phyloP scores from a whole-genome alignment of 2,888 invertebrate genomes.

The Druceiella hillmani region DNA sequence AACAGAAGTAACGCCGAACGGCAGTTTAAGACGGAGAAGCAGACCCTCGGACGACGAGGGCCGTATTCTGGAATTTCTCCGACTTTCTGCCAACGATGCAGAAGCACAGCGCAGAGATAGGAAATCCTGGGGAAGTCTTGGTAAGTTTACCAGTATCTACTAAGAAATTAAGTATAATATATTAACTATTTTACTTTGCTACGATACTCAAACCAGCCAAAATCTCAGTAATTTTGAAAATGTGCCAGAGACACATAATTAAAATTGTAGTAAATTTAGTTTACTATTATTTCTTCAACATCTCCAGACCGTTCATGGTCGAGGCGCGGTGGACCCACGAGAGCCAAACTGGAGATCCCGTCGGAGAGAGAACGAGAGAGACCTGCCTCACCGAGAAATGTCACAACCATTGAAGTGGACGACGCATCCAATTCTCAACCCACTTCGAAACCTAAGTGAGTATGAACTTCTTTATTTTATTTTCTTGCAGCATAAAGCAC shows the following conservation, averaged over 20 bases:
- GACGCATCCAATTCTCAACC: too few relatives aligned
- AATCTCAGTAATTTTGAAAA: too few relatives aligned
- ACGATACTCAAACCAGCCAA: too few relatives aligned
- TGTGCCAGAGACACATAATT: slow-evolving; percentile 1
- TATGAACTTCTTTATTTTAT: slow-evolving; percentile 21
- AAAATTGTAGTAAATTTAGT: background rate
- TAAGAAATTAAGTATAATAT: too few relatives aligned
- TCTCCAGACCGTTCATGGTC: slow-evolving; percentile 81
- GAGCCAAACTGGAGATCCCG: slow-evolving; percentile 79
- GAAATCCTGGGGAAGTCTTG: slow-evolving; percentile 79
- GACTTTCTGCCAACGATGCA: slow-evolving; percentile 64
- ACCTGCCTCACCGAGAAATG: slow-evolving; percentile 58
- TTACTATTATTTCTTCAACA: too few relatives aligned
- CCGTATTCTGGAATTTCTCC: slow-evolving; percentile 78
- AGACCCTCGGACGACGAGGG: slow-evolving; percentile 80
- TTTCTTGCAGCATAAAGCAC: background rate
- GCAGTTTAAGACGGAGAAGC: slow-evolving; percentile 75
- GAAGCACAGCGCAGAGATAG: slow-evolving; percentile 67
- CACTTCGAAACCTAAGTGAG: too few relatives aligned
- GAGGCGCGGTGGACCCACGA: slow-evolving; percentile 64
- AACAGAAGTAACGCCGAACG: slow-evolving; percentile 81
- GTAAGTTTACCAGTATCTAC: slow-evolving; percentile 36
- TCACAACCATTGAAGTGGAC: too few relatives aligned
- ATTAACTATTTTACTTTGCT: too few relatives aligned
- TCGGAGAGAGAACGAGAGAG: slow-evolving; percentile 68